Conservation (phyloP, 2,888 invertebrate species). For the Hemicrepidius hirtus region DNA sequence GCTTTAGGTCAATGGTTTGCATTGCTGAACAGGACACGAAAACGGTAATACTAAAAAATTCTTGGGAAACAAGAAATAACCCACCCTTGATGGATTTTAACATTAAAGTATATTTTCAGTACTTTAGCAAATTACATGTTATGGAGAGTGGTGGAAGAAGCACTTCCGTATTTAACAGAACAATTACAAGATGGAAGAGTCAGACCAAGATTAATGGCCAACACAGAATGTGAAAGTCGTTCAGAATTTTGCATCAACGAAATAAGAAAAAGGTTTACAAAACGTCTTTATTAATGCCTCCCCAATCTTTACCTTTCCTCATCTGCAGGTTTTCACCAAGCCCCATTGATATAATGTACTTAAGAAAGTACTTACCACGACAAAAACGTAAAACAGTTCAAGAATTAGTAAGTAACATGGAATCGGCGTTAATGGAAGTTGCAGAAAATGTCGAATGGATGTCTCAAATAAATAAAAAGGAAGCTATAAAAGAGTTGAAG, state of each 20-base stretch:
- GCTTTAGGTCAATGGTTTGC: constrained; percentile 59
- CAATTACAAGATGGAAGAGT: constrained; percentile 16
- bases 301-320: no score
- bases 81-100: no score
- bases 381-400: constrained; percentile 18
- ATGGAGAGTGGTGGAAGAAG: constrained; percentile 60
- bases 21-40: constrained; percentile 58
- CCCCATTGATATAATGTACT: constrained; percentile 62
- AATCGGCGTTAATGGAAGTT: constrained; percentile 21
- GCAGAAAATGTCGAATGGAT: constrained; percentile 31
- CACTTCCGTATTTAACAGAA: constrained; percentile 49
- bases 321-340: constrained; percentile 44
- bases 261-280: constrained; percentile 8
- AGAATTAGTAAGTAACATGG: constrained; percentile 31
- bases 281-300: background rate
- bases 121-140: constrained; percentile 63
- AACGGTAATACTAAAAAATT: constrained; percentile 54
- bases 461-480: constrained; percentile 45
- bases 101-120: constrained; percentile 53
- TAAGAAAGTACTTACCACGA: constrained; percentile 57
- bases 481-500: constrained; percentile 22
- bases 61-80: no score
- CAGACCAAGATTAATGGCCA: constrained; percentile 6
- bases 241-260: constrained; percentile 21
- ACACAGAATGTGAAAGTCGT: constrained; percentile 6